Percentiles rank a stretch among this genome's conserved stretches.
Conservation (phyloP, 2,888 invertebrate species). For the Syrphus vitripennis region DNA sequence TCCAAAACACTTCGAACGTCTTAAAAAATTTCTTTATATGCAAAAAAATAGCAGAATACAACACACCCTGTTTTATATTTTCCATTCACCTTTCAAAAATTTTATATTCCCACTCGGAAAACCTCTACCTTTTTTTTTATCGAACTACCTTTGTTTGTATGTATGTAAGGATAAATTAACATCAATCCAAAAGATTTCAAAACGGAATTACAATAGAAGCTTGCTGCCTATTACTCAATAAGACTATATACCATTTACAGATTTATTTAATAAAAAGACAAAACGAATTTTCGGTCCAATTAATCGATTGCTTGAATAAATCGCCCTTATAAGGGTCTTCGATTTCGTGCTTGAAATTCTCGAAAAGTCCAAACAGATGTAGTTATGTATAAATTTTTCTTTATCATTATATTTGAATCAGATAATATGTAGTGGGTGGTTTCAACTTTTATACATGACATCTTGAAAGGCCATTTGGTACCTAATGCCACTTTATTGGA, state of each 20-base stretch:
- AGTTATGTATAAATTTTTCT: neutral
- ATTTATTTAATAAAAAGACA: constrained; percentile 4
- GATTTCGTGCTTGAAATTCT: constrained; percentile 10
- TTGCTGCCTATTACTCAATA: neutral
- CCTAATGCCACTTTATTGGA: constrained; percentile 2
- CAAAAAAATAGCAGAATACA: no score
- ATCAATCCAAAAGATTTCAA: constrained; percentile 12
- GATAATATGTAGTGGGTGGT: constrained; percentile 23
- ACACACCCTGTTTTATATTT: neutral
- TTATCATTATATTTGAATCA: constrained; percentile 2
- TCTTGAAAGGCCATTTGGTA: constrained; percentile 3
- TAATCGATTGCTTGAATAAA: constrained; percentile 8
- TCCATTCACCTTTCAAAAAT: neutral
- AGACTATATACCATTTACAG: neutral
- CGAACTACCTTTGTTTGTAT: neutral
- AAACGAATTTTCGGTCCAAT: constrained; percentile 10
- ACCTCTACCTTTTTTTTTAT: neutral
- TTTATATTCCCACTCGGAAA: neutral
- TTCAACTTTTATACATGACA: constrained; percentile 12
- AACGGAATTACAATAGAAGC: neutral
- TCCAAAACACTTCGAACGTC: no score
- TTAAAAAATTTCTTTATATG: neutral
- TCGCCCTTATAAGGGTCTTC: constrained; percentile 13
- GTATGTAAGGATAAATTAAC: neutral
- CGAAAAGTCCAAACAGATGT: neutral